Conservation (phyloP, 2,888 invertebrate species). For the Rapana venosa region DNA sequence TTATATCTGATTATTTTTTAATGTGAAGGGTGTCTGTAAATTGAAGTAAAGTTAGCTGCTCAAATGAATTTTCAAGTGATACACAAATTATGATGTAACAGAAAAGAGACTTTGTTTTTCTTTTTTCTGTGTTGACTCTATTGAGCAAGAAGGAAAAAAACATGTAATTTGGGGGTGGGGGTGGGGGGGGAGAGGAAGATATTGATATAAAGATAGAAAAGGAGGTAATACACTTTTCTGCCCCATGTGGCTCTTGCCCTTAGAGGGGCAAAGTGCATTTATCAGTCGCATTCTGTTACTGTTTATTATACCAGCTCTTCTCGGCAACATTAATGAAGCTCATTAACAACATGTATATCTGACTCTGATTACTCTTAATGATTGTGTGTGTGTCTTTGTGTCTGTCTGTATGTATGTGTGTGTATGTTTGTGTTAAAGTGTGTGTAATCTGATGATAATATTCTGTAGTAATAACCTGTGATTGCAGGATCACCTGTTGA, state of each 20-base stretch:
- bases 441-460: too few relatives aligned
- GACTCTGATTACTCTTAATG: neutral
- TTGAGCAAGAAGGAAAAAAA: too few relatives aligned
- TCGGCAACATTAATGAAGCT: neutral
- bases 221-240: neutral
- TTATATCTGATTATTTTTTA: neutral
- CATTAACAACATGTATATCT: too few relatives aligned
- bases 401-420: neutral
- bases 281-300: neutral
- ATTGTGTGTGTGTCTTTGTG: neutral
- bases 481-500: constrained; percentile 60
- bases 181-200: too few relatives aligned
- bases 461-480: neutral
- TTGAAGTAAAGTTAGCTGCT: neutral
- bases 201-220: too few relatives aligned
- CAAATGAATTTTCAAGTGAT: neutral
- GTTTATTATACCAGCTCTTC: neutral
- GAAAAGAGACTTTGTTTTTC: neutral
- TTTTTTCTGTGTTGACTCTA: neutral
- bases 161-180: too few relatives aligned
- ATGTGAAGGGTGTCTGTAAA: neutral
- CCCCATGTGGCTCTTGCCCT: neutral
- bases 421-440: neutral
- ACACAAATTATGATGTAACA: neutral
- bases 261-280: neutral